Evolutionary conservation across 2,113 vertebrate genomes (phyloP).

Genomic region (Macquaria australasica): DNA sequence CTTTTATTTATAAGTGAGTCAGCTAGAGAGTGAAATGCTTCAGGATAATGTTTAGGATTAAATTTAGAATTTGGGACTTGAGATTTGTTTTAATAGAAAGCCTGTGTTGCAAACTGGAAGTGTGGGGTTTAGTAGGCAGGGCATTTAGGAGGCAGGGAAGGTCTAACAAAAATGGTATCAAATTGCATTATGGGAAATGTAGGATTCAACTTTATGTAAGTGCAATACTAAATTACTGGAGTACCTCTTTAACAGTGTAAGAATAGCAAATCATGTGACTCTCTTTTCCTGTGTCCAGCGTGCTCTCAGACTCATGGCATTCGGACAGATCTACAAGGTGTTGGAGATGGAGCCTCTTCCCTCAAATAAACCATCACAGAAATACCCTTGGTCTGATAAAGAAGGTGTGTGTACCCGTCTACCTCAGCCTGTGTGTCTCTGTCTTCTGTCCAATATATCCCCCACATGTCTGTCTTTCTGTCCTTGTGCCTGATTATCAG

Average conservation of each 20-base stretch:
- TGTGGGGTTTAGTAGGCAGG: too few relatives aligned
- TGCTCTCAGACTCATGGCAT: slow-evolving; percentile 95
- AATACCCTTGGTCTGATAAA: slow-evolving; percentile 97
- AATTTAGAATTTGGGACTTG: not conserved
- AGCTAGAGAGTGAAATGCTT: not conserved
- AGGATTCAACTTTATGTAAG: not conserved
- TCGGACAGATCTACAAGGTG: slow-evolving; percentile 98
- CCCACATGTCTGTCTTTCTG: not conserved
- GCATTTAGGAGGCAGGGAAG: not conserved
- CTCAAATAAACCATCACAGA: slow-evolving; percentile 97
- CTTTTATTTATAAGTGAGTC: not conserved
- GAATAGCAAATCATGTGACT: not conserved
- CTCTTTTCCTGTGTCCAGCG: slow-evolving; percentile 81
- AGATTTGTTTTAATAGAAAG: not conserved
- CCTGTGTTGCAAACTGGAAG: not conserved
- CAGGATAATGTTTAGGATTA: not conserved
- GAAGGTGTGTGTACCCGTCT: slow-evolving; percentile 86
- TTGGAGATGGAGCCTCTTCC: slow-evolving; percentile 98
- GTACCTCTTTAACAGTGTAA: not conserved
- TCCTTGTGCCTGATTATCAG: slow-evolving; percentile 7
- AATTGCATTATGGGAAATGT: not conserved
- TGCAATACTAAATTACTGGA: not conserved
- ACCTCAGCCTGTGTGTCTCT: not conserved
- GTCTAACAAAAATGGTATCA: not conserved
- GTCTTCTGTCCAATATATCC: slow-evolving; percentile 9